Evolutionary conservation across 1,140 invertebrate species (phyloP), one percentile per base, ranked within the genome.

Genomic region (Polyergus mexicanus): DNA sequence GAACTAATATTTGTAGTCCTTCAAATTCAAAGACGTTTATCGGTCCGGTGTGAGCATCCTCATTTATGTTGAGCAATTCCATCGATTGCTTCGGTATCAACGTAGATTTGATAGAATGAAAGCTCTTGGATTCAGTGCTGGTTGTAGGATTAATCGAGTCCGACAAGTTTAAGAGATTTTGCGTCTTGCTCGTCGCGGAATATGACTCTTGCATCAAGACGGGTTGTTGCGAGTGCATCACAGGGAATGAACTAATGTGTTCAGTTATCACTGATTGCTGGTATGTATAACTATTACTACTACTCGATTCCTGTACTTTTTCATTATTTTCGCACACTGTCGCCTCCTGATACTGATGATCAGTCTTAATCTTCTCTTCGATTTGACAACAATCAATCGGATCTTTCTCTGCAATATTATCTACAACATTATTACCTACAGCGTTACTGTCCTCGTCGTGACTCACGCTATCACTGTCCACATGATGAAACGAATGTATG

Each of bases 11-110:
- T 68, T 94, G 95, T 44, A 95, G 89, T 44, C 95, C 95, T 84
- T 95, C 95, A 75, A 95, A 95, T 83, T 95, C 95, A 84, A 95
- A 95, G 51, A 95, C 93, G 77, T 95, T 95, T 66, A 95, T 93
- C 35, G 94, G 94, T 8, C 94, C 94, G 10, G 94, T 93, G 69
- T 95, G 95, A n/a, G 95, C 95, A 81, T 95, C 94, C 74, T 95
- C 95, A 60, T 94, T 95, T 41, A 95, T 94, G 86, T 95, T 95
- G 54, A 95, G 88, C 38, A 95, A 72, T 78, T 95, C 95, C 10
- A 94, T 90, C 22, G 94, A 91, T 66, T 94, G 93, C 75, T 95
- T 94, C 54, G 94, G 92, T 66, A 92, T 87, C 47, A 91, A 89
- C 3, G 91, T 51, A 51, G 47, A 89, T 76, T 95, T 94, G 8